Evolutionary conservation across 1,140 invertebrate genomes (phyloP).

Genomic region (Macrosteles quadrilineatus): DNA sequence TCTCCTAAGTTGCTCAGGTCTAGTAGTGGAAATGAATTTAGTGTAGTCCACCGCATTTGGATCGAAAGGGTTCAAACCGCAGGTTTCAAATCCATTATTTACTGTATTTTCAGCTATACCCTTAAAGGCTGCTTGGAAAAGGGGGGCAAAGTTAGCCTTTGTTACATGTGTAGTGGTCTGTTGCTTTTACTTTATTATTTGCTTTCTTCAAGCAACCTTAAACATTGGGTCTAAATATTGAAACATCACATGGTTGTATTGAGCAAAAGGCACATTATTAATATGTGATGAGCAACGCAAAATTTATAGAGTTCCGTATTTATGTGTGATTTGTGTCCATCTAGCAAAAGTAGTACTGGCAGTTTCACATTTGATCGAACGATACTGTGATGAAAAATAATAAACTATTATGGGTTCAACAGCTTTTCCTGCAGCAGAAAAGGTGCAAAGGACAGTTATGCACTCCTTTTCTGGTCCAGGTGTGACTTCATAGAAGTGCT

Average conservation of each 20-base stretch:
- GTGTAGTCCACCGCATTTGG: not conserved
- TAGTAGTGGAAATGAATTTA: not conserved
- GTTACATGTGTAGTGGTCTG: not conserved
- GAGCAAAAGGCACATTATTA: slow-evolving; percentile 12
- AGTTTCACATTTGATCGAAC: not conserved
- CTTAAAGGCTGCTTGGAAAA: slow-evolving; percentile 3
- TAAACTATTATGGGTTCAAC: slow-evolving; percentile 4
- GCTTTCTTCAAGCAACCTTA: not conserved
- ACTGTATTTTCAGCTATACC: not conserved
- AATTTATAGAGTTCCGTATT: slow-evolving; percentile 13
- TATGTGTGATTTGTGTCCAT: slow-evolving; percentile 10
- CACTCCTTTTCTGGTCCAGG: slow-evolving; percentile 13
- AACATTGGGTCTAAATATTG: slow-evolving; percentile 8
- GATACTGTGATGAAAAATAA: not conserved
- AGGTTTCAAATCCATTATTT: too few relatives aligned
- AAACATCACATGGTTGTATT: slow-evolving; percentile 8
- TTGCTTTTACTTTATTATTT: not conserved
- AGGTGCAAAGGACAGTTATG: slow-evolving; percentile 10
- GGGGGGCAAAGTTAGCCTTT: too few relatives aligned
- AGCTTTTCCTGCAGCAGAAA: not conserved
- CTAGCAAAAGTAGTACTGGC: not conserved
- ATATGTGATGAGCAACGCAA: slow-evolving; percentile 6
- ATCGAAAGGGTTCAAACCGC: not conserved
- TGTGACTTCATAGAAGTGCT: not conserved
- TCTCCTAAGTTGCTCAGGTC: not conserved